Base-by-base conservation (phyloP, 2,113 vertebrate genomes). In the Hypanus sabinus region DNA sequence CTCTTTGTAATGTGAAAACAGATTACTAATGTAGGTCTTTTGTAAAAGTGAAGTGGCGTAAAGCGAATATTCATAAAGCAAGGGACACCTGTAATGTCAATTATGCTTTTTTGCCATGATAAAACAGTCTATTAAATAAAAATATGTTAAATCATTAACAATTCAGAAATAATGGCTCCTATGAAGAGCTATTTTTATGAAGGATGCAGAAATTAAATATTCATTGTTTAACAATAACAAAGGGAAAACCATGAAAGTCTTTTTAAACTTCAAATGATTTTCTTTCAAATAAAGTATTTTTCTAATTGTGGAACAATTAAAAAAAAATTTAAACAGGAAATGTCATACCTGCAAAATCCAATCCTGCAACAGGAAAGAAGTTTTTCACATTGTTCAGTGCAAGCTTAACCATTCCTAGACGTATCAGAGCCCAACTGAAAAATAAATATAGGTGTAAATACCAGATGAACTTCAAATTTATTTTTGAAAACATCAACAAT, bases 281-380 rank as follows among this genome's bases (percentile, higher is more conserved):
- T 6, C 2, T 73, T 93, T 73, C 68, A 93, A 65, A 65, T 65
- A 1, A 5, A 65, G 57, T 60, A 36, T 65, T 75, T 5, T 55
- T 93, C 22, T 27, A 73, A 73, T 55, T 73, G 24, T 75, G 3
- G 24, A 36, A 46, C n/a, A 70, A 36, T 38, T 30, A 14, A 60
- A 87, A 62, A 11, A 87, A 33, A 46, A 18, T 7, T 75, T 73
- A 30, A 80, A 94, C 38, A 81, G 76, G 8, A 80, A 80, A 94
- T 80, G 95, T 94, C 96, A 0, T 96, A 99, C 99, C 99, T 92
- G 97, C 96, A 81, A 98, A 98, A 96, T 99, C 99, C 30, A 99
- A 96, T 94, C 99, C 99, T 94, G 98, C 97, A 94, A 99, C 97
- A 77, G 99, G 99, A 94, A 99, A 98, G 96, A 99, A 99, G 94